Evolutionary conservation across 2,797 vertebrate species (phyloP), one percentile per base, ranked within the genome.

Genomic region (Todus mexicanus): DNA sequence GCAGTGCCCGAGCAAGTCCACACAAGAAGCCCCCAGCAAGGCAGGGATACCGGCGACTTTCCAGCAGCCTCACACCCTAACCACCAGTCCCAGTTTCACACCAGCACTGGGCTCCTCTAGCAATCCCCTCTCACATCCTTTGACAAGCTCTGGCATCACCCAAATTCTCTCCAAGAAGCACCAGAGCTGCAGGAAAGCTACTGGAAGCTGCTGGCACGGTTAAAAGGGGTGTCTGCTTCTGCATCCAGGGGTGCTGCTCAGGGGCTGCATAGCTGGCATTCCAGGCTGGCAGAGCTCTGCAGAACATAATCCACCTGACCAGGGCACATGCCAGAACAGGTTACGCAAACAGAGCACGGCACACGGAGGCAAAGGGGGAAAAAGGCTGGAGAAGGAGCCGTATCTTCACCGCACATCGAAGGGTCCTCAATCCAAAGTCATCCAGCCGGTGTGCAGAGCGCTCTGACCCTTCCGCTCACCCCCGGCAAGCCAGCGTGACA

Each of bases 191-290:
- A 15, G 43, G 43, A 50, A 51, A 60, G 59, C 10, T 25, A 2
- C 69, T 7, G 74, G 84, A 48, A 87, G 66, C 14, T 5, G 1
- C 71, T 9, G 81, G 86, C 56, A 31, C 4, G 8, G 12, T 42
- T 35, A 15, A 26, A 12, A 54, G n/a, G 35, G 33, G 79, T 12
- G 51, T n/a, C 69, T 73, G 79, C 60, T 87, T 68, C 78, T 31
- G 71, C 82, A 33, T 66, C 70, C 73, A 14, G 73, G 43, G 85
- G 81, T 9, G 31, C 63, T 9, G 31, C 63, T 45, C 29, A 60
- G 80, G 93, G 91, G 93, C 57, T 31, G 90, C 94, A 97, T 92
- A 69, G 89, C 42, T 96, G 96, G 93, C 94, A 97, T 97, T 96
- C 96, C 96, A 85, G 81, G 42, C 82, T 69, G 96, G 95, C 94